Evolutionary conservation across 2,888 invertebrate genomes (phyloP).

Genomic region (Uloborus plumipes): DNA sequence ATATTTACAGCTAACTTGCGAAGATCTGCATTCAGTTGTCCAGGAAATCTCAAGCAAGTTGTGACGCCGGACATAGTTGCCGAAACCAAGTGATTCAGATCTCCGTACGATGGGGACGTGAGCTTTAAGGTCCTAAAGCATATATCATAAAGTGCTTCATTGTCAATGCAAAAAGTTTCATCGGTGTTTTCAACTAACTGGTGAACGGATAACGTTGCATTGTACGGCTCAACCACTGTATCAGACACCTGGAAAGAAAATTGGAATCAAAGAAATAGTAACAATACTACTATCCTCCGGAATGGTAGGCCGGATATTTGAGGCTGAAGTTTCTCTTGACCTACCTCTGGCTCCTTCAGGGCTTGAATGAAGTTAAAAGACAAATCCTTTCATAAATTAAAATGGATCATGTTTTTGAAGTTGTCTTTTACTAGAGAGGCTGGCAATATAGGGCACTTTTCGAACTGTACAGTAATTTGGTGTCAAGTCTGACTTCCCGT

Average conservation of each 20-base stretch:
- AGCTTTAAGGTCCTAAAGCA: conserved; percentile 81
- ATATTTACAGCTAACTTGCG: conserved; percentile 94
- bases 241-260: conserved; percentile 77
- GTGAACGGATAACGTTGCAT: conserved; percentile 87
- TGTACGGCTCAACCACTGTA: conserved; percentile 76
- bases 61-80: conserved; percentile 88
- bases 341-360: no score
- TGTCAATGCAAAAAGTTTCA: conserved; percentile 90
- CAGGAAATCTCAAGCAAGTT: conserved; percentile 92
- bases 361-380: no score
- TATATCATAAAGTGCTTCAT: conserved; percentile 76
- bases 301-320: no score
- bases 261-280: no score
- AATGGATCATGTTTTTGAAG: no score
- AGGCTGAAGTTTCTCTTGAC: no score
- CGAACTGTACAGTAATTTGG: no score
- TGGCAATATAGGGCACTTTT: no score
- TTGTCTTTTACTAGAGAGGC: no score
- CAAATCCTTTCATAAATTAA: no score
- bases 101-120: conserved; percentile 74
- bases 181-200: conserved; percentile 91
- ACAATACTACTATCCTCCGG: no score
- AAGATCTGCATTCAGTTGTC: conserved; percentile 93
- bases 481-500: no score
- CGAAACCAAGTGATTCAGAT: conserved; percentile 74